These are phyloP conservation scores for Notodonta dromedarius DNA, from an alignment of 2,888 invertebrate genomes.

Conservation along the genomic window DNA sequence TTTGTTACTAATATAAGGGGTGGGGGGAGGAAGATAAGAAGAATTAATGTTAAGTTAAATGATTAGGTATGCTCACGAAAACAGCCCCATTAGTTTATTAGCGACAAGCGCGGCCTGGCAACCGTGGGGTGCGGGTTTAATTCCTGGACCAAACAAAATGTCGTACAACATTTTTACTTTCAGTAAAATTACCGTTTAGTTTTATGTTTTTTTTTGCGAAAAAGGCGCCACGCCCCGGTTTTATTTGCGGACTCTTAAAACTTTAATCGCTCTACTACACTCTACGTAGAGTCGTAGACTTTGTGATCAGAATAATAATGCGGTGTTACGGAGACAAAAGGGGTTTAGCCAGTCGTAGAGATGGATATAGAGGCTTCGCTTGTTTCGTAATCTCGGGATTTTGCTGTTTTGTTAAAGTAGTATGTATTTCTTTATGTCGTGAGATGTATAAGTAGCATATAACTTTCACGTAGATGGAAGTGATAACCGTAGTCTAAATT, in stretches of 20 bases:
- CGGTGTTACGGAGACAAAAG: constrained; percentile 29
- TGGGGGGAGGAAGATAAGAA: not conserved
- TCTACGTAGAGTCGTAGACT: constrained; percentile 11
- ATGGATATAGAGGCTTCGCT: not conserved
- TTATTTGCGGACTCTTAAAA: not conserved
- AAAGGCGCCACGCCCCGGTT: constrained; percentile 8
- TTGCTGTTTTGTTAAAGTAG: not conserved
- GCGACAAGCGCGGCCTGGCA: too few species aligned
- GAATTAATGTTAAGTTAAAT: too few species aligned
- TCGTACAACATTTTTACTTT: too few species aligned
- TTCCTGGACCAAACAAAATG: too few species aligned
- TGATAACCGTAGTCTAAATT: too few species aligned
- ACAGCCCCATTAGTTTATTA: too few species aligned
- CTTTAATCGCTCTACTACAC: constrained; percentile 2
- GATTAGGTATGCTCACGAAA: too few species aligned
- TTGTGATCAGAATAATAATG: constrained; percentile 43
- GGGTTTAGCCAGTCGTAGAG: constrained; percentile 12
- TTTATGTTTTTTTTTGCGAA: too few species aligned
- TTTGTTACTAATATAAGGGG: not conserved
- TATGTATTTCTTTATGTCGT: not conserved
- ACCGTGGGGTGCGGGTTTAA: too few species aligned
- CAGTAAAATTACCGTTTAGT: too few species aligned
- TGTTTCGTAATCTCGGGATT: not conserved
- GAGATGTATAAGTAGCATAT: too few species aligned
- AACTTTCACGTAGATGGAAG: too few species aligned